phyloP scores from a whole-genome alignment of 2,113 vertebrate species.

The Alligator mississippiensis region DNA sequence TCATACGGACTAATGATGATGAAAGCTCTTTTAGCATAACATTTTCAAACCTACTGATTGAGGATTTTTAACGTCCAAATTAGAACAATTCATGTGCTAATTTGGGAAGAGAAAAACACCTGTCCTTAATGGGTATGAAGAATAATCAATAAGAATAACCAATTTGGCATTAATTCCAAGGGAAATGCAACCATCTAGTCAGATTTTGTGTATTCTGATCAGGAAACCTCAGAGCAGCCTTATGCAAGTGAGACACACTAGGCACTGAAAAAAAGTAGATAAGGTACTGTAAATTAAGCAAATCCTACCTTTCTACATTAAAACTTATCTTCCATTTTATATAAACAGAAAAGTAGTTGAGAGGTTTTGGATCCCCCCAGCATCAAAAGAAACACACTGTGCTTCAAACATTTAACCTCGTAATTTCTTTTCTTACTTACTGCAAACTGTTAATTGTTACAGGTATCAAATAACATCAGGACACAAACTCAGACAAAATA shows the following conservation, averaged over 20 bases:
- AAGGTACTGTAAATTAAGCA: slow-evolving; percentile 5
- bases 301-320: background rate
- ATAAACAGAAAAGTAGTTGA: slow-evolving; percentile 14
- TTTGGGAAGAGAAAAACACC: background rate
- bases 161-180: background rate
- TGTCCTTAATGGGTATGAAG: background rate
- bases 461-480: background rate
- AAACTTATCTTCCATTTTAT: background rate
- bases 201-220: accelerated
- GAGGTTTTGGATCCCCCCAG: slow-evolving; percentile 16
- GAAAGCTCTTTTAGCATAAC: background rate
- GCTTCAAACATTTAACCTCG: slow-evolving; percentile 20
- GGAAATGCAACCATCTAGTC: background rate
- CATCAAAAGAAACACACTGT: slow-evolving; percentile 1
- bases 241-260: background rate
- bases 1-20: background rate
- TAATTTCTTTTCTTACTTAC: background rate
- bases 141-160: background rate
- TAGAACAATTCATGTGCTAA: background rate
- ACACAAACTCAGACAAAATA: slow-evolving; percentile 1
- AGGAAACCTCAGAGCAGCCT: background rate
- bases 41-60: background rate
- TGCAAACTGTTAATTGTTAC: background rate
- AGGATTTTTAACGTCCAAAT: background rate
- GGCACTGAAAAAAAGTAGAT: background rate